Base-by-base conservation (phyloP, 2,888 invertebrate genomes). In the Cremastobaeus sp. region DNA sequence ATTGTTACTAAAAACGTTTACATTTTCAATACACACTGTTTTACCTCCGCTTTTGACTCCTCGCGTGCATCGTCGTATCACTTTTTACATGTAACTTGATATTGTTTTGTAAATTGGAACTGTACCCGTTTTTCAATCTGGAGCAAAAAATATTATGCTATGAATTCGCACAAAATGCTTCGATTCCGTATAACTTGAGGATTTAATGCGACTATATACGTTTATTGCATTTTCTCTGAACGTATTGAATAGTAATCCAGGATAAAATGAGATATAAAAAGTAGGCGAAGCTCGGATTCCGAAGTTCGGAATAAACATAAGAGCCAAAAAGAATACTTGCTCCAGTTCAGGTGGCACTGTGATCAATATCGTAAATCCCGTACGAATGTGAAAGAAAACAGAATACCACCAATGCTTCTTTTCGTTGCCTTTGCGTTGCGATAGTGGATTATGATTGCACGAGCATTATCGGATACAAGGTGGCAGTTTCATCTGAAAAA, bases 321-420 rank as follows among this genome's bases (percentile, higher is more conserved):
- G 77, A 78, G 78, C 77, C 75, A 76, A 77, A 75, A 76, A 69
- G 69, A 78, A 79, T 59, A 68, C 71, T 75, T 77, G 75, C 60
- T 77, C 73, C 81, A 83, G 82, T 83, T 84, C 84, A 84, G 84
- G 83, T 85, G 84, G 81, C 79, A 79, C 79, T 80, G 78, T 81
- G 81, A 83, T 83, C 83, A 83, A 84, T 84, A 85, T 84, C 84
- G 83, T 85, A 85, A 85, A 84, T 85, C 81, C 83, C 76, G 79
- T 82, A 82, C 83, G 82, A 82, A 78, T 83, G 78, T 73, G 78
- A 80, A 78, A 76, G 71, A 78, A 74, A 79, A 76, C 79, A 76
- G 77, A 77, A 70, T 70, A 60, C 74, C 39, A 54, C 48, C 76
- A 75, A 76, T 60, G 47, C 69, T 55, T 72, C 50, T 74, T 50